Evolutionary conservation across 2,797 vertebrate species (phyloP), one percentile per base, ranked within the genome.

Genomic region (Fratercula arctica): DNA sequence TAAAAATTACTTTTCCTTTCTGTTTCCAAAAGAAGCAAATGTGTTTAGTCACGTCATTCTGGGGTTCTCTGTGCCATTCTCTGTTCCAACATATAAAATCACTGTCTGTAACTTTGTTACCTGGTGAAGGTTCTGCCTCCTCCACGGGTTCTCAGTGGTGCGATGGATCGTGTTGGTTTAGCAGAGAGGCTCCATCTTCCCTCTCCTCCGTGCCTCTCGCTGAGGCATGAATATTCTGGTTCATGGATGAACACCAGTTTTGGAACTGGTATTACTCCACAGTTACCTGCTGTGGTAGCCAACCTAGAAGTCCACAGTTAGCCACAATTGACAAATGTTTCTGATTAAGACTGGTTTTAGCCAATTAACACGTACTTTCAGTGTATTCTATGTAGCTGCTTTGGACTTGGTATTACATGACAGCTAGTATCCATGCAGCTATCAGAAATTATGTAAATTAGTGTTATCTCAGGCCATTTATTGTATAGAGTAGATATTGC

Each of bases 91-190:
- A 5, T 12, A 9, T 11, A 50, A 46, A 16, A 64, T 28, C 16
- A 10, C 16, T 66, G 87, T 51, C 20, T 48, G 11, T 23, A 37
- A 16, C 6, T 48, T 78, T 70, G 80, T 89, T 9, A 19, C 9
- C 37, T 60, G 41, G 5, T 79, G 63, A n/a, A 8, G 19, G 17
- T 83, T 87, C 21, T 26, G 1, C 18, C 16, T 68, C 28, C 8
- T 48, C 14, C 11, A 5, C 1, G 0, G 2, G 1, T 33, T 37
- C 43, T 63, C 3, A 5, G 14, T 2, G 4, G 10, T 26, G 20
- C 15, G 53, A 28, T 50, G 29, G 56, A 20, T 63, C 1, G 0
- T 12, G 35, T 14, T 70, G 39, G 11, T 28, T 79, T 60, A 63
- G 31, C 57, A 51, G 53, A 50, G 16, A 1, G 6, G 21, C 45